A percentile compares a stretch with the other conserved stretches of the same genome.
These are phyloP conservation scores for Melanotaenia nigrans DNA, from an alignment of 2,797 vertebrate species.

Conservation along the genomic window DNA sequence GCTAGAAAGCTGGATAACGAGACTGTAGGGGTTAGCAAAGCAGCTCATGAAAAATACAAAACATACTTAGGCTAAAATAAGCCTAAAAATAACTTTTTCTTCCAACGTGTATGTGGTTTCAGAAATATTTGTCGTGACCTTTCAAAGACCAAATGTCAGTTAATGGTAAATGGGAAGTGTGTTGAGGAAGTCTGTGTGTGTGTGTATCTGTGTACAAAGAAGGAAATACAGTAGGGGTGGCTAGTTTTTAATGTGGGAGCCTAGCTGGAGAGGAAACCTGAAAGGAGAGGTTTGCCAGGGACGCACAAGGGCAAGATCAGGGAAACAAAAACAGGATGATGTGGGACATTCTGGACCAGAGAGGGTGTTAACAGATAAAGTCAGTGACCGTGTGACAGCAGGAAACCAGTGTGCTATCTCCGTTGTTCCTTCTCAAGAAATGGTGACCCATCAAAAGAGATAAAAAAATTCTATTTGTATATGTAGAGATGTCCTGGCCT, in stretches of 20 bases:
- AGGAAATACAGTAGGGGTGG: constrained; percentile 57
- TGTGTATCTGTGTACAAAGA: constrained; percentile 24
- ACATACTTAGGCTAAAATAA: constrained; percentile 45
- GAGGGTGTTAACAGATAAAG: constrained; percentile 53
- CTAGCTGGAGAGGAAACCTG: constrained; percentile 66
- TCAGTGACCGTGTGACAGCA: constrained; percentile 58
- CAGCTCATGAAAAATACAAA: constrained; percentile 53
- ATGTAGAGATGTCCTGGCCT: neutral
- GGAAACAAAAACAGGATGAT: constrained; percentile 81
- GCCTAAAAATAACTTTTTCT: constrained; percentile 43
- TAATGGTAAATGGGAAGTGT: constrained; percentile 63
- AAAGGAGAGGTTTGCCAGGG: constrained; percentile 63
- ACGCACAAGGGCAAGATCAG: constrained; percentile 60
- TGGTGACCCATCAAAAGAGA: constrained; percentile 21
- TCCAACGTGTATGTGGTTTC: constrained; percentile 53
- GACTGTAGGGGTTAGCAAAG: constrained; percentile 39
- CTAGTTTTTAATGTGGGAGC: constrained; percentile 56
- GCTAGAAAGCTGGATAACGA: constrained; percentile 48
- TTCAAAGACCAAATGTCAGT: constrained; percentile 55
- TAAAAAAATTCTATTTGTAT: constrained; percentile 11
- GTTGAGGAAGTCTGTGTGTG: constrained; percentile 57
- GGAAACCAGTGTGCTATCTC: constrained; percentile 56
- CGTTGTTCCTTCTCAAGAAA: constrained; percentile 36
- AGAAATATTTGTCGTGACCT: constrained; percentile 72
- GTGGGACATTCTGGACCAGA: constrained; percentile 70